A percentile compares a stretch with the other conserved stretches of the same genome.
Evolutionary conservation across 2,113 vertebrate genomes (phyloP).

Genomic region (Pogona vitticeps): DNA sequence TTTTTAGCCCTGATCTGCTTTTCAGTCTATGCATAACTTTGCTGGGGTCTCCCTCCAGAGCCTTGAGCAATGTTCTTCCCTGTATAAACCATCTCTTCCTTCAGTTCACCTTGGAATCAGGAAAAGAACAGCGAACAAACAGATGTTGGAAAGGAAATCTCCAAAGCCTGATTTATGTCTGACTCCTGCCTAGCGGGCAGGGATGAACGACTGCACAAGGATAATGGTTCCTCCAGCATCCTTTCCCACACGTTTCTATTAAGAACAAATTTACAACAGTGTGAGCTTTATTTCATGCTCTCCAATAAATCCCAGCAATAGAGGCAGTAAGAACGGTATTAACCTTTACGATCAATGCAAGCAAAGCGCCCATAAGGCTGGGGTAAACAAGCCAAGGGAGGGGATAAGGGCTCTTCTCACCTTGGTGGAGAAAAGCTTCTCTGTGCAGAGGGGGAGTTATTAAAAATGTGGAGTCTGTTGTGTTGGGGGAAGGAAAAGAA

Average conservation of each 20-base stretch:
- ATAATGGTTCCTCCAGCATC: constrained; percentile 28
- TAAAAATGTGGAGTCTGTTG: background rate
- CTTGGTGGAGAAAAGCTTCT: background rate
- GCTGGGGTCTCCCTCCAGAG: background rate
- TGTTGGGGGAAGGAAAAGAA: too few relatives aligned
- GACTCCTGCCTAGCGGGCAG: background rate
- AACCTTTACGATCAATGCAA: fast-evolving
- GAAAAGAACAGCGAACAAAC: background rate
- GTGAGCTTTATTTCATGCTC: constrained; percentile 21
- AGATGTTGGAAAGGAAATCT: constrained; percentile 5
- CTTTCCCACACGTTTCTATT: constrained; percentile 38
- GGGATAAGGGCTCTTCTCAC: background rate
- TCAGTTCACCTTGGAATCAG: background rate
- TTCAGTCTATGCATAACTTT: background rate
- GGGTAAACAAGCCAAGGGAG: background rate
- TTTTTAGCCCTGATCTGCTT: too few relatives aligned
- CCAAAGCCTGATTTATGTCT: constrained; percentile 26
- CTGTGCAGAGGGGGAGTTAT: background rate
- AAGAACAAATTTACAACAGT: constrained; percentile 9
- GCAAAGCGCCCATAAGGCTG: constrained; percentile 11
- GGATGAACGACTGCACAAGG: background rate
- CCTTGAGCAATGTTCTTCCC: background rate
- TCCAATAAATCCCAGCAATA: constrained; percentile 6
- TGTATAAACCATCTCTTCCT: too few relatives aligned
- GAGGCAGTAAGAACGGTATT: fast-evolving